Evolutionary conservation across 2,113 vertebrate genomes (phyloP).

Genomic region (Pygoscelis antarcticus): DNA sequence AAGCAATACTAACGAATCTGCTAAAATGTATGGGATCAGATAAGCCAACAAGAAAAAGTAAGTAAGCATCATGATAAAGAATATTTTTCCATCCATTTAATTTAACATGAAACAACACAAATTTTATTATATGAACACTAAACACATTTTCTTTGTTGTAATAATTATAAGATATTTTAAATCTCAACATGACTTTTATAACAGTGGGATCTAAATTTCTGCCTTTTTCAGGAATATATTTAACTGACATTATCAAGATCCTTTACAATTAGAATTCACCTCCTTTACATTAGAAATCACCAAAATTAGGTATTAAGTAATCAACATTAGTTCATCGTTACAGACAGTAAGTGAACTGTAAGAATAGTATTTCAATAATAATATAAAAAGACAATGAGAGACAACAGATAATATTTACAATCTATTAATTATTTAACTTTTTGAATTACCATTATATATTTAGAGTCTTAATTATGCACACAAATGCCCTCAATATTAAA

Average conservation of each 20-base stretch:
- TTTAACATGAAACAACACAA: not conserved
- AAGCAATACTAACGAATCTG: not conserved
- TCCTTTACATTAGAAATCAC: not conserved
- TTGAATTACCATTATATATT: constrained; percentile 68
- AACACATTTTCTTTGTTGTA: constrained; percentile 4
- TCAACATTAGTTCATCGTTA: not conserved
- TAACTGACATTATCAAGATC: not conserved
- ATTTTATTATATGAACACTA: not conserved
- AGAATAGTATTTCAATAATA: constrained; percentile 8
- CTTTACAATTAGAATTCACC: not conserved
- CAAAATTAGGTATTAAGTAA: constrained; percentile 19
- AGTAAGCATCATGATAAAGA: not conserved
- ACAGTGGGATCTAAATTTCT: not conserved
- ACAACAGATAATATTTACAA: constrained; percentile 54
- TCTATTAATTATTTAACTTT: constrained; percentile 73
- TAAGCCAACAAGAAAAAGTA: not conserved
- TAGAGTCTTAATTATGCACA: constrained; percentile 69
- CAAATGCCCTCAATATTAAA: constrained; percentile 67
- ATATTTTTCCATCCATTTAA: not conserved
- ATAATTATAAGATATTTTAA: not conserved
- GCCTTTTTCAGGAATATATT: not conserved
- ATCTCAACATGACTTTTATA: not conserved
- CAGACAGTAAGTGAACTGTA: not conserved
- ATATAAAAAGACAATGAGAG: constrained; percentile 12
- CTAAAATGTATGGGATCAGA: not conserved